A percentile compares a stretch with the other conserved stretches of the same genome.
These are phyloP conservation scores for Myrmecobius fasciatus DNA, from an alignment of 2,113 vertebrate species.

Conservation along the genomic window DNA sequence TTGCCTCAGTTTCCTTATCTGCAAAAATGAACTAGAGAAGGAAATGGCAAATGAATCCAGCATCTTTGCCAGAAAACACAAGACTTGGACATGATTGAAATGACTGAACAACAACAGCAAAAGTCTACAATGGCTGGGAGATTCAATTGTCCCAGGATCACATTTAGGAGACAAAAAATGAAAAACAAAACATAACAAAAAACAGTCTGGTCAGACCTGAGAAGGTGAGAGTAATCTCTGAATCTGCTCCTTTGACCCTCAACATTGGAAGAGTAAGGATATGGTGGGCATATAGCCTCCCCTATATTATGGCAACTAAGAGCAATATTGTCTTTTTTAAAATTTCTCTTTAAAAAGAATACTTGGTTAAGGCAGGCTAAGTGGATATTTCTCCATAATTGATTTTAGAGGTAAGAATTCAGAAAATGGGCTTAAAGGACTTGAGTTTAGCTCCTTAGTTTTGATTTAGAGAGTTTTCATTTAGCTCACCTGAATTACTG, in stretches of 20 bases:
- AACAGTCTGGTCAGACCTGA: neutral
- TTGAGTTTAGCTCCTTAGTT: neutral
- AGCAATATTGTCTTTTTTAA: neutral
- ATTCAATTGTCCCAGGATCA: neutral
- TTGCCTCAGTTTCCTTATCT: neutral
- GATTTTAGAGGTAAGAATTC: neutral
- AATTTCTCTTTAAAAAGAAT: neutral
- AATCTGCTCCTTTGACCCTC: neutral
- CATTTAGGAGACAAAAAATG: neutral
- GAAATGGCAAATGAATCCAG: neutral
- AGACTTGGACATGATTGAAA: neutral
- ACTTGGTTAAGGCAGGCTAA: neutral
- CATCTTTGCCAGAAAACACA: neutral
- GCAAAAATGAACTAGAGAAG: neutral
- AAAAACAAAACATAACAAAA: neutral
- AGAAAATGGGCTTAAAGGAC: neutral
- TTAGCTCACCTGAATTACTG: neutral
- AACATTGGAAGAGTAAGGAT: neutral
- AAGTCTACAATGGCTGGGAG: neutral
- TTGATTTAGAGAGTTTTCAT: neutral
- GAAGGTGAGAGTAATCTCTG: neutral
- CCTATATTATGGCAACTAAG: neutral
- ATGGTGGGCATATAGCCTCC: neutral
- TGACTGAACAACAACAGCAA: neutral
- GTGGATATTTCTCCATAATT: neutral